Evolutionary conservation across 2,797 vertebrate genomes (phyloP), one percentile per base, ranked within the genome.

Genomic region (Amblyopsis hoosieri): DNA sequence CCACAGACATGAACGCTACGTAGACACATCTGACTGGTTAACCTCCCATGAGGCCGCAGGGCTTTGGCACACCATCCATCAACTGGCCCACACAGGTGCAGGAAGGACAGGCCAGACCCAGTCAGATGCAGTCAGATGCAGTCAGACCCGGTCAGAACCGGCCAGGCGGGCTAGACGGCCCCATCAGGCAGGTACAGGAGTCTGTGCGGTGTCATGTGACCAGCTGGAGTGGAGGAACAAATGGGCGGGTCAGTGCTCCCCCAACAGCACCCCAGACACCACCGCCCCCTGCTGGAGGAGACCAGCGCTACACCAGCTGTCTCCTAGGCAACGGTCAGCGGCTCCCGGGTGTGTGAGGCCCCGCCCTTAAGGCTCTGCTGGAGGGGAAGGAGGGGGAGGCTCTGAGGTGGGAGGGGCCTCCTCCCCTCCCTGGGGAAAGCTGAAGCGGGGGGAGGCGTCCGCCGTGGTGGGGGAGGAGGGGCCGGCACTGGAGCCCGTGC

Each of bases 401-500:
- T 91, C 93, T 84, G 92, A 92, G 13, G 92, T 85, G 75, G 89
- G 93, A 67, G 92, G 93, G 2, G 91, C 92, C 0, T 92, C 90
- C 84, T 93, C 93, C 93, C 12, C 90, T 90, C 90, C 89, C 31
- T 93, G 93, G 29, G 94, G 91, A 12, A 98, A 98, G 91, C 92
- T 94, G 92, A 99, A 99, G 64, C 89, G 94, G 15, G 94, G 85
- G 1, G 93, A 95, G 13, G 91, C 94, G 85, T 97, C 95, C 2
- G 92, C 87, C 2, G 94, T 91, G 45, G 94, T 95, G 60, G 97
- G 97, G 12, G 97, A 98, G 0, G 96, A 98, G 0, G 97, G 97
- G 0, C 98, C 97, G 3, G 96, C 97, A 33, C 97, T 98, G 82
- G 97, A 99, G 54, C 99, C 96, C 0, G 96, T 96, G 72, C 97